Base-by-base conservation (phyloP, 2,113 vertebrate genomes). In the Thamnophis sirtalis region DNA sequence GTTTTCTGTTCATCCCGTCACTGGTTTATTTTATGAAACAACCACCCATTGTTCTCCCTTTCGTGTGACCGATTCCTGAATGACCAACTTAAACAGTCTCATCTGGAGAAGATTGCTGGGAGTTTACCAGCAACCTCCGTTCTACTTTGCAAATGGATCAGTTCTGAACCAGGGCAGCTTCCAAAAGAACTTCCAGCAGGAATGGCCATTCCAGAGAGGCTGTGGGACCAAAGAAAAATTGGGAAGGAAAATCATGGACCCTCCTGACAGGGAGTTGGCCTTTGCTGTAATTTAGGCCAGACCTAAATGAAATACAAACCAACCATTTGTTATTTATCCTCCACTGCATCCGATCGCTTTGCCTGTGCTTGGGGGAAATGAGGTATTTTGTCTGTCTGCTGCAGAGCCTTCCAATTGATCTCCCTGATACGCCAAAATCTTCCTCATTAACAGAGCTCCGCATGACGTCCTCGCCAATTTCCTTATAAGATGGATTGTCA, bases 121-220 rank as follows among this genome's bases (percentile, higher is more conserved):
- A 0, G 2, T 92, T 93, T 10, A 68, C 93, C 53, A 51, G 3
- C 80, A 24, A 17, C 90, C 90, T 91, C 55, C 88, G 93, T 90
- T 88, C 86, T 6, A 21, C 13, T 50, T 26, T 49, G 92, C 24
- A 94, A 92, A 94, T 93, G 0, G 5, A 89, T 73, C 87, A 87
- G 87, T 94, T 94, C 94, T 89, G 93, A 96, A 94, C 86, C 87
- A 96, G 93, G 95, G 1, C 58, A 60, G 58, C 26, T 60, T 60
- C 24, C 58, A 0, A 96, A 93, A 96, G 0, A 24, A 88, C 93
- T 92, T 92, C 93, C 91, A 91, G 56, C 91, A 96, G 93, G 91
- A 87, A 93, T 58, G 68, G 17, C 21, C 13, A 10, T 50, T 51
- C 3, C 38, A 22, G 26, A 24, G 22, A 85, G 88, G 0, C 3